Evolutionary conservation across 2,113 vertebrate genomes (phyloP).

Genomic region (Polypterus bichir): DNA sequence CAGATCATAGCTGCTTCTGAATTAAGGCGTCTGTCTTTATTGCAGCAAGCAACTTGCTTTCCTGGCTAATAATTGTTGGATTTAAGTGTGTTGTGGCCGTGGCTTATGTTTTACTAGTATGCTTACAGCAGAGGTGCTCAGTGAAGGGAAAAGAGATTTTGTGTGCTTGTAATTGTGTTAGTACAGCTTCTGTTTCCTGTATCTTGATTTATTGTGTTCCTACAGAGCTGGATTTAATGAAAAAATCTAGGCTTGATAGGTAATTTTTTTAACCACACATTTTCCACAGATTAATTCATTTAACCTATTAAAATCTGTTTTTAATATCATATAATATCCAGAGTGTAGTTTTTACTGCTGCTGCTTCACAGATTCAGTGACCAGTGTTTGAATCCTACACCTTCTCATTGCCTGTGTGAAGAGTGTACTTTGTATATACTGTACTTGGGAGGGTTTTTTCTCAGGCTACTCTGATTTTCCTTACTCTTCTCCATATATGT

Average conservation of each 20-base stretch:
- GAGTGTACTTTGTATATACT: too few species aligned
- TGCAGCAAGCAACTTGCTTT: slow-evolving; percentile 32
- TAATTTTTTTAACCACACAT: too few species aligned
- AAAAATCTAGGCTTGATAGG: neutral
- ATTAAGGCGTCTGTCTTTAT: slow-evolving; percentile 31
- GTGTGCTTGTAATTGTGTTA: slow-evolving; percentile 8
- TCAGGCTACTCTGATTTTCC: too few species aligned
- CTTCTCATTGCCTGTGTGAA: too few species aligned
- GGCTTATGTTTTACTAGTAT: slow-evolving; percentile 22
- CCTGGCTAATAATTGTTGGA: slow-evolving; percentile 46
- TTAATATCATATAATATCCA: too few species aligned
- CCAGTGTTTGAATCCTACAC: too few species aligned
- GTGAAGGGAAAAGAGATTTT: slow-evolving; percentile 21
- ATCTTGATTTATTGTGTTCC: neutral
- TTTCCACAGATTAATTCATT: too few species aligned
- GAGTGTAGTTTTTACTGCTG: too few species aligned
- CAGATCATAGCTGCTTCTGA: slow-evolving; percentile 40
- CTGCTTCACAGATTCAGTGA: too few species aligned
- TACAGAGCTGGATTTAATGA: neutral
- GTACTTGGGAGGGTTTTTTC: too few species aligned
- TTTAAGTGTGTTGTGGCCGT: slow-evolving; percentile 31
- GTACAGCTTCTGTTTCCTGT: slow-evolving; percentile 15
- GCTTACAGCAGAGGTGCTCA: slow-evolving; percentile 23
- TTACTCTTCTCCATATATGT: too few species aligned
- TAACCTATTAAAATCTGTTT: too few species aligned